phyloP scores from a whole-genome alignment of 2,888 invertebrate genomes.

The Macaria notata region DNA sequence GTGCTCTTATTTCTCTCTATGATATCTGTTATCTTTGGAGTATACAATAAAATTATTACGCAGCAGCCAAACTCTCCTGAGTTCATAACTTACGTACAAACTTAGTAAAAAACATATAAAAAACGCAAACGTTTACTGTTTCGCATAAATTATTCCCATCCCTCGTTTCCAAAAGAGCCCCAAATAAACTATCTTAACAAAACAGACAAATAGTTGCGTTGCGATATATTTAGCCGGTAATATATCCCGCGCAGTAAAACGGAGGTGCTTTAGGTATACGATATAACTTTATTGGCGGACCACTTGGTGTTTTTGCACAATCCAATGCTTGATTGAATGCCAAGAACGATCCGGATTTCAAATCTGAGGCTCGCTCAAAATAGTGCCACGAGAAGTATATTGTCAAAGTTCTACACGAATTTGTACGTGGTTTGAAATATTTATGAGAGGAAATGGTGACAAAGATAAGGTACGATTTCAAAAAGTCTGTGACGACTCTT shows the following conservation, averaged over 20 bases:
- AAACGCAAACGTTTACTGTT: too few relatives aligned
- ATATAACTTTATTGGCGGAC: conserved; percentile 18
- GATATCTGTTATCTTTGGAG: too few relatives aligned
- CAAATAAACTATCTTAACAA: background rate
- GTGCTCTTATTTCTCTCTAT: too few relatives aligned
- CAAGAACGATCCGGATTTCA: conserved; percentile 27
- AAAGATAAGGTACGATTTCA: too few relatives aligned
- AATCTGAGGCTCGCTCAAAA: conserved; percentile 5
- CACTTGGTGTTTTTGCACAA: conserved; percentile 16
- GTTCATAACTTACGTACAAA: too few relatives aligned
- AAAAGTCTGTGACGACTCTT: too few relatives aligned
- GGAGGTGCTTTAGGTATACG: conserved; percentile 3
- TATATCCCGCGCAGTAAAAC: background rate
- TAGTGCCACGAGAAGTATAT: background rate
- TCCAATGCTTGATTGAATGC: conserved; percentile 42
- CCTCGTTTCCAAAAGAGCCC: too few relatives aligned
- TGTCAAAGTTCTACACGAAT: background rate
- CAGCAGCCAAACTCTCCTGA: too few relatives aligned
- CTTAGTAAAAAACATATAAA: too few relatives aligned
- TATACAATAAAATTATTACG: too few relatives aligned
- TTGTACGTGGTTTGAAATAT: background rate
- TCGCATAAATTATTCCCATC: too few relatives aligned
- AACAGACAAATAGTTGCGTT: background rate
- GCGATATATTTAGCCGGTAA: background rate
- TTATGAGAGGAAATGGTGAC: too few relatives aligned